phyloP scores from a whole-genome alignment of 2,113 vertebrate species.

The Gnathonemus longibarbis region DNA sequence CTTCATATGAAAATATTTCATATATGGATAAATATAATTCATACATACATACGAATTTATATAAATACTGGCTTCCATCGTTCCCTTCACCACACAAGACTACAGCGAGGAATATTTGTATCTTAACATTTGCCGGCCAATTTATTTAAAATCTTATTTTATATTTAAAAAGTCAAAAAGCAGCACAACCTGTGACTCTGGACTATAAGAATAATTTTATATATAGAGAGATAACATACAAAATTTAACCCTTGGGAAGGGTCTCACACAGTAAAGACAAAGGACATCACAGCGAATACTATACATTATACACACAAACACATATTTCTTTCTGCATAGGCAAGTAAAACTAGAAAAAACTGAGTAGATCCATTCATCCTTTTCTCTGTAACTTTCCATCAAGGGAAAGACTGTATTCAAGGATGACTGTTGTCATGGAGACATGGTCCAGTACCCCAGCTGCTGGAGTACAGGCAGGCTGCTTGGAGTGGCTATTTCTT shows the following conservation, averaged over 20 bases:
- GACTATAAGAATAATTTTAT: conserved; percentile 35
- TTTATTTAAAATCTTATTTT: conserved; percentile 22
- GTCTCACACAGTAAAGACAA: conserved; percentile 22
- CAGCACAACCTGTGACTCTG: conserved; percentile 27
- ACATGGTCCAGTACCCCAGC: conserved; percentile 41
- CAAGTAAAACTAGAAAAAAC: conserved; percentile 42
- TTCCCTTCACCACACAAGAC: conserved; percentile 53
- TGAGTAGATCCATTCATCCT: conserved; percentile 39
- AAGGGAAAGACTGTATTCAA: conserved; percentile 37
- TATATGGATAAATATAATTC: conserved; percentile 59
- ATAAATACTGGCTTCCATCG: conserved; percentile 37
- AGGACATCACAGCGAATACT: conserved; percentile 1
- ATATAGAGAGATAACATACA: conserved; percentile 39
- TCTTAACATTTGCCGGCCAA: conserved; percentile 32
- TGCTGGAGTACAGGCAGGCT: conserved; percentile 16
- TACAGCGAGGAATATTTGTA: conserved; percentile 33
- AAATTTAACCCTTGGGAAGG: conserved; percentile 46
- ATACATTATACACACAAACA: conserved; percentile 10
- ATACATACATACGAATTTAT: conserved; percentile 43
- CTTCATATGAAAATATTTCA: conserved; percentile 69
- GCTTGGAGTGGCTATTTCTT: not conserved
- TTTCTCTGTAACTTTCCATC: conserved; percentile 23
- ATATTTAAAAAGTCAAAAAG: conserved; percentile 20
- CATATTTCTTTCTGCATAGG: conserved; percentile 51
- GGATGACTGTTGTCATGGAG: conserved; percentile 38